Percentiles rank a stretch among this genome's conserved stretches.
phyloP scores from a whole-genome alignment of 2,113 vertebrate species.

The Stegostoma tigrinum region DNA sequence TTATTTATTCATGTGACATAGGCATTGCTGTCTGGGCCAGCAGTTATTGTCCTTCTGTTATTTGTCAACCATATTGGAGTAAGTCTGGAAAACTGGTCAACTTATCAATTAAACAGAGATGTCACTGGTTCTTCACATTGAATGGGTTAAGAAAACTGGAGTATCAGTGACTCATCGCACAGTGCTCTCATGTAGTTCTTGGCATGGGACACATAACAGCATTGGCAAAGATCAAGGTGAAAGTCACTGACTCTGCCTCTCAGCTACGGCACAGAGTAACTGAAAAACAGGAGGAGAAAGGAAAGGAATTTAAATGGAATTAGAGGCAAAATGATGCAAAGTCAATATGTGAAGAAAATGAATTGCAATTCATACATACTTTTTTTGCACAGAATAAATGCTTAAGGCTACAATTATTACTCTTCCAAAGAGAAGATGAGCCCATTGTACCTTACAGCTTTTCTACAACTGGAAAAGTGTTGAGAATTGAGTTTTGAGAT shows the following conservation, averaged over 20 bases:
- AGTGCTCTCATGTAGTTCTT: neutral
- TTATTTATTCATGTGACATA: too few species aligned
- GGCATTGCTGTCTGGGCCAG: too few species aligned
- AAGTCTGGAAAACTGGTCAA: neutral
- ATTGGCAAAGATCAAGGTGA: neutral
- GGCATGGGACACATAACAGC: neutral
- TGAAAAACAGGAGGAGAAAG: neutral
- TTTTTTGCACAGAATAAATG: neutral
- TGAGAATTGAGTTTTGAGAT: neutral
- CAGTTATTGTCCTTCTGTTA: too few species aligned
- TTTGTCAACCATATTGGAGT: too few species aligned
- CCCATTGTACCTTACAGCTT: neutral
- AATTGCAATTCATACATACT: neutral
- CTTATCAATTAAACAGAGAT: neutral
- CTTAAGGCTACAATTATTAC: neutral
- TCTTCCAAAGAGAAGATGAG: neutral
- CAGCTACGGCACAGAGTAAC: neutral
- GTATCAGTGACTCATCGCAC: neutral
- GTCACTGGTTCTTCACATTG: neutral
- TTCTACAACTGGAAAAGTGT: neutral
- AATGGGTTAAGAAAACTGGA: neutral
- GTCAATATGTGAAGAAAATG: neutral
- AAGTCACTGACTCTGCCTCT: neutral
- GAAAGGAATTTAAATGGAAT: neutral
- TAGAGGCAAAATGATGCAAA: neutral